phyloP scores from a whole-genome alignment of 2,888 invertebrate genomes.

The Gryllus longicercus region DNA sequence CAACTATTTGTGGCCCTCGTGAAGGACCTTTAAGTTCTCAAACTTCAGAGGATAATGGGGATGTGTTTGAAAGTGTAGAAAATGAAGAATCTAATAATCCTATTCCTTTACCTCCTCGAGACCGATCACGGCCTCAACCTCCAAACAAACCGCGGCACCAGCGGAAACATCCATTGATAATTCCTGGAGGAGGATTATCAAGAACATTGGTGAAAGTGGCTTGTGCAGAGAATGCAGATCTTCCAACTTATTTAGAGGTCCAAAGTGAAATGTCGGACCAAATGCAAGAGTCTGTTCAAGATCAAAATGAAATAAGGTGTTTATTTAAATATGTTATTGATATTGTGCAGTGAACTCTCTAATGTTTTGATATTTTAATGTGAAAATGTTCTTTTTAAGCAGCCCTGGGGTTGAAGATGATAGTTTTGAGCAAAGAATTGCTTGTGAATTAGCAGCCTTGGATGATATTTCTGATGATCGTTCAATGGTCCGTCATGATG shows the following conservation, averaged over 20 bases:
- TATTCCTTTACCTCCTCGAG: constrained; percentile 75
- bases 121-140: constrained; percentile 61
- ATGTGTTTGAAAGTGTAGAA: constrained; percentile 22
- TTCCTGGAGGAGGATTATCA: constrained; percentile 52
- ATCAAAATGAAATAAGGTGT: not conserved
- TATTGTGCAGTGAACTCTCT: not conserved
- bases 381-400: not conserved
- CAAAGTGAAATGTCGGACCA: not conserved
- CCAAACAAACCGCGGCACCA: constrained; percentile 68
- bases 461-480: constrained; percentile 54
- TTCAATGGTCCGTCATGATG: constrained; percentile 40
- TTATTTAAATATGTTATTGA: not conserved
- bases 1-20: not conserved
- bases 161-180: constrained; percentile 75
- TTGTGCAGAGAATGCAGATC: constrained; percentile 23
- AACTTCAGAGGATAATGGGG: constrained; percentile 20
- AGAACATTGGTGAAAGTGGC: constrained; percentile 37
- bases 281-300: not conserved
- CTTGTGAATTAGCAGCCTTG: constrained; percentile 58
- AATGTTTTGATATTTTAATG: not conserved
- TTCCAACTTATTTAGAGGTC: not conserved
- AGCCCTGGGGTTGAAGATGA: constrained; percentile 40
- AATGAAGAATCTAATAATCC: constrained; percentile 52
- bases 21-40: not conserved
- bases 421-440: constrained; percentile 59